Evolutionary conservation across 2,888 invertebrate genomes (phyloP).

Genomic region (Hirtodrosophila histrioides): DNA sequence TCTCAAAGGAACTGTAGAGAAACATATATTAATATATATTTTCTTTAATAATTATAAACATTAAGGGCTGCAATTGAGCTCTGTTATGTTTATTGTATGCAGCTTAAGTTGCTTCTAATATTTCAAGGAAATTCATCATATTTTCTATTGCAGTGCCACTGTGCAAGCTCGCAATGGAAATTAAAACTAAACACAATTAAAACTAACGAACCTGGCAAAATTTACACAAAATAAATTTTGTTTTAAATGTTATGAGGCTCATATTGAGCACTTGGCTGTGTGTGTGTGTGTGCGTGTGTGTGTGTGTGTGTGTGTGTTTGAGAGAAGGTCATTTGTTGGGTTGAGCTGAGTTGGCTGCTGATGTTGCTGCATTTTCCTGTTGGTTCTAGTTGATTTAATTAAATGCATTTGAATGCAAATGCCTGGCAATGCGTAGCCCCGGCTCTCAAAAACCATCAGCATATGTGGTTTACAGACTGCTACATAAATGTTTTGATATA

Average conservation of each 20-base stretch:
- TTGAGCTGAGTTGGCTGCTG: constrained; percentile 29
- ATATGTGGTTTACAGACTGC: constrained; percentile 60
- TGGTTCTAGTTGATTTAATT: constrained; percentile 80
- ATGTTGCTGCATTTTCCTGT: constrained; percentile 66
- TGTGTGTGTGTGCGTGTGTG: background rate
- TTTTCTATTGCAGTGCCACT: constrained; percentile 11
- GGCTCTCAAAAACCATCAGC: constrained; percentile 57
- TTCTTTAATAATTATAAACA: too few species aligned
- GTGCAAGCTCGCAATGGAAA: constrained; percentile 47
- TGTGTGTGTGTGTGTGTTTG: constrained; percentile 6
- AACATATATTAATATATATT: too few species aligned
- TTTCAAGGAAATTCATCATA: background rate
- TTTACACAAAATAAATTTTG: constrained; percentile 78
- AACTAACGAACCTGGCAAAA: constrained; percentile 81
- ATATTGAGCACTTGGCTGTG: constrained; percentile 34
- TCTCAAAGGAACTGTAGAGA: too few species aligned
- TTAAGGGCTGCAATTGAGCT: too few species aligned
- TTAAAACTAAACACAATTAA: constrained; percentile 77
- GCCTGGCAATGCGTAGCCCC: constrained; percentile 63
- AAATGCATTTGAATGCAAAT: constrained; percentile 81
- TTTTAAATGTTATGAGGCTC: constrained; percentile 74
- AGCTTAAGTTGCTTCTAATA: too few species aligned
- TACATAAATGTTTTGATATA: constrained; percentile 60
- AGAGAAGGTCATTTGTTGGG: constrained; percentile 37
- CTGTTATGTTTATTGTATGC: too few species aligned